Evolutionary conservation across 2,113 vertebrate genomes (phyloP).

Genomic region (Siniperca knerii): DNA sequence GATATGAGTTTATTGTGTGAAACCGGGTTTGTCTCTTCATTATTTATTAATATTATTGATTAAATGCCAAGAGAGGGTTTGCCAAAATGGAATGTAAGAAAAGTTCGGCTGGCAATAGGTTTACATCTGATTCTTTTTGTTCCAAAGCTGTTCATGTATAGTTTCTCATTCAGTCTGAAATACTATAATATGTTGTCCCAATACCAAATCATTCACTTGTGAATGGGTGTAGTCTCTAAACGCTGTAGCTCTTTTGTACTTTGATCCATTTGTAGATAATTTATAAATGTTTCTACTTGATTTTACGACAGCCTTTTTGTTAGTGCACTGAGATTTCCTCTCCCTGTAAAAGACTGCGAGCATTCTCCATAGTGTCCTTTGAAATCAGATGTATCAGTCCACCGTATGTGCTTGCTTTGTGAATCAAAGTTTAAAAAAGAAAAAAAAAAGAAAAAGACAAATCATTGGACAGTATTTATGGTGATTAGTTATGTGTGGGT

Average conservation of each 20-base stretch:
- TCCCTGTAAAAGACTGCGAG: constrained; percentile 81
- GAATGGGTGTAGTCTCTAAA: constrained; percentile 70
- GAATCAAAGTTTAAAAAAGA: constrained; percentile 81
- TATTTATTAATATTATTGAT: constrained; percentile 30
- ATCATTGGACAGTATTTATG: constrained; percentile 87
- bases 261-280: constrained; percentile 94
- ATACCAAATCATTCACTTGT: constrained; percentile 68
- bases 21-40: constrained; percentile 51
- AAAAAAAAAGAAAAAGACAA: constrained; percentile 64
- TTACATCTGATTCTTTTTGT: constrained; percentile 57
- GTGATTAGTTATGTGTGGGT: constrained; percentile 90
- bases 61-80: constrained; percentile 32
- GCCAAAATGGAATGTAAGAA: constrained; percentile 67
- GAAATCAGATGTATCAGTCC: constrained; percentile 86
- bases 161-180: constrained; percentile 39
- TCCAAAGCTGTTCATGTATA: constrained; percentile 58
- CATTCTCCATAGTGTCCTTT: constrained; percentile 93
- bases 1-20: constrained; percentile 12
- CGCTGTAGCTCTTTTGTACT: constrained; percentile 90
- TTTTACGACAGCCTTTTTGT: constrained; percentile 94
- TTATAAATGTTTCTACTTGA: constrained; percentile 97
- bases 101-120: constrained; percentile 49
- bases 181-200: constrained; percentile 44
- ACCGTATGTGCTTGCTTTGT: constrained; percentile 88
- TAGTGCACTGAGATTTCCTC: constrained; percentile 85